Conservation (phyloP, 2,797 vertebrate species). For the Sebastes reedi region DNA sequence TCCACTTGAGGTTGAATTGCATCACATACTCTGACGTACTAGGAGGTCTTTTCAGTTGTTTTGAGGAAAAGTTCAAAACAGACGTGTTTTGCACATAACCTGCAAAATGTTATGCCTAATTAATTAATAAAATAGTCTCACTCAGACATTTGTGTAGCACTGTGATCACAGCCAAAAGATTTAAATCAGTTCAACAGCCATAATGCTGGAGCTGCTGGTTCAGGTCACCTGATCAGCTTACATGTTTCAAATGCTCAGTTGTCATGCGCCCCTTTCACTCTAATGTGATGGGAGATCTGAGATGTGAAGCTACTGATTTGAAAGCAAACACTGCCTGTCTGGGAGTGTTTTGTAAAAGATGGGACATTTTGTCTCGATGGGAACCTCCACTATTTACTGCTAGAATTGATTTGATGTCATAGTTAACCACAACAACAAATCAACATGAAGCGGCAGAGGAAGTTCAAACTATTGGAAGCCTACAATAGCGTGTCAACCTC, state of each 20-base stretch:
- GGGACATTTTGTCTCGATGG: background rate
- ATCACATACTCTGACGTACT: background rate
- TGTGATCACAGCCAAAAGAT: background rate
- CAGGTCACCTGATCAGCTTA: constrained; percentile 16
- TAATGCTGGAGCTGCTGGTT: constrained; percentile 12
- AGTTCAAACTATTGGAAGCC: background rate
- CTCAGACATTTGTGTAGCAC: background rate
- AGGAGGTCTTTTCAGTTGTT: background rate
- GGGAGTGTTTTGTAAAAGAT: background rate
- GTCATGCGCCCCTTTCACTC: background rate
- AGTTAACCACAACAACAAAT: background rate
- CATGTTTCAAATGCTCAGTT: background rate
- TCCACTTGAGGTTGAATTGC: background rate
- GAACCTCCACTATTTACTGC: background rate
- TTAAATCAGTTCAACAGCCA: background rate
- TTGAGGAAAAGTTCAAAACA: constrained; percentile 2
- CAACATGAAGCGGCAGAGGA: background rate
- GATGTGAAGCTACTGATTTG: background rate
- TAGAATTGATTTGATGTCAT: background rate
- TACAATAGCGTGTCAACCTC: background rate
- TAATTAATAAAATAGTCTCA: background rate
- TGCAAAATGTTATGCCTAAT: background rate
- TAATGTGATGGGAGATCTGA: background rate
- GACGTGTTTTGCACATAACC: background rate
- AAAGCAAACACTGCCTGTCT: background rate